A percentile compares a stretch with the other conserved stretches of the same genome.
These are phyloP conservation scores for Ceramica pisi DNA, from an alignment of 2,888 invertebrate species.

Conservation along the genomic window DNA sequence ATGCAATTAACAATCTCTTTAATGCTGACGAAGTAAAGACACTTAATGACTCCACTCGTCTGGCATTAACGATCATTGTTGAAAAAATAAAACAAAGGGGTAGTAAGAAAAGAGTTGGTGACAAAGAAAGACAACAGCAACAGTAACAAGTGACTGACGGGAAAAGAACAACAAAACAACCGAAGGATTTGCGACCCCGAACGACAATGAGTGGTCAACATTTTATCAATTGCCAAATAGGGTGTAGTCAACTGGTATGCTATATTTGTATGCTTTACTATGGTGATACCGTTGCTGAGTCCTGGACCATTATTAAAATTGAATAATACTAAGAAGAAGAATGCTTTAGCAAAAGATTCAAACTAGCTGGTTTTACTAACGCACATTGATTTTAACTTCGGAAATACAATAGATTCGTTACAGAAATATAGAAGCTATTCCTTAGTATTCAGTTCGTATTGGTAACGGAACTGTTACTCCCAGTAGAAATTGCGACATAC, in stretches of 20 bases:
- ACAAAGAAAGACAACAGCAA: background rate
- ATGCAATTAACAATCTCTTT: conserved; percentile 56
- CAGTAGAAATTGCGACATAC: background rate
- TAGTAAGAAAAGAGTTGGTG: background rate
- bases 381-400: background rate
- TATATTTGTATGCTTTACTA: too few species aligned
- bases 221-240: conserved; percentile 2
- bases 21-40: conserved; percentile 24
- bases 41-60: conserved; percentile 15
- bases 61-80: background rate
- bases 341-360: too few species aligned
- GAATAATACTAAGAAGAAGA: too few species aligned
- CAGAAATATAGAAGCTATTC: background rate
- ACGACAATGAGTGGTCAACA: background rate
- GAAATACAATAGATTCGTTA: too few species aligned
- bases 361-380: too few species aligned
- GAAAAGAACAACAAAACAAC: background rate
- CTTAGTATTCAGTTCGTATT: background rate
- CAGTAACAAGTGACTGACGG: background rate
- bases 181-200: background rate
- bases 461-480: background rate
- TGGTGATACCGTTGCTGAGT: too few species aligned
- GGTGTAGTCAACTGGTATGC: too few species aligned
- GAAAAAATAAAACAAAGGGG: conserved; percentile 1
- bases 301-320: too few species aligned